Percentiles rank a stretch among this genome's conserved stretches.
These are phyloP conservation scores for Crepidodera aurea DNA, from an alignment of 2,888 invertebrate species.

Conservation along the genomic window DNA sequence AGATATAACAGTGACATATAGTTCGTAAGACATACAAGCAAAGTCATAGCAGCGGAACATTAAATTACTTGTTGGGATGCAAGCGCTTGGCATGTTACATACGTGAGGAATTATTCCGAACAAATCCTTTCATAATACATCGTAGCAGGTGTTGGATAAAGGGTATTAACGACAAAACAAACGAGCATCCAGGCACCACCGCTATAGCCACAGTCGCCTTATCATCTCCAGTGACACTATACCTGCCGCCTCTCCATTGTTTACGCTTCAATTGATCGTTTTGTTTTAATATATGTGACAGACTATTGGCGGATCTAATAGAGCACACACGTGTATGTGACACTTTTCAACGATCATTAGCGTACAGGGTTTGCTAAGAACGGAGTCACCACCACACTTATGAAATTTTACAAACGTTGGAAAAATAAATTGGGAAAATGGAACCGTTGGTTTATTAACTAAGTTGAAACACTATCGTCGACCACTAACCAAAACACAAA, in stretches of 20 bases:
- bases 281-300: constrained; percentile 9
- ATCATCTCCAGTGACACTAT: constrained; percentile 24
- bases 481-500: no score
- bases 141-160: constrained; percentile 32
- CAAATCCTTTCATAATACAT: constrained; percentile 9
- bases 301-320: not conserved
- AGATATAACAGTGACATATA: no score
- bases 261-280: constrained; percentile 20
- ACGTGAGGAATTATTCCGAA: not conserved
- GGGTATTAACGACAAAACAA: constrained; percentile 33
- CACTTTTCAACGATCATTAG: no score
- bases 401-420: no score
- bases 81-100: not conserved
- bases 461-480: no score
- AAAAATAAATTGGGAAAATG: no score
- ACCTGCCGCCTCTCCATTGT: constrained; percentile 23
- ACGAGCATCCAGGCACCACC: constrained; percentile 14
- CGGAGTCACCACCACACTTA: no score
- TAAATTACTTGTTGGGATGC: not conserved
- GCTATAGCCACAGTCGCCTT: constrained; percentile 10
- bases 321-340: not conserved
- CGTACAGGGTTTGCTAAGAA: no score
- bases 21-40: no score
- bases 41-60: no score
- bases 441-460: no score